Percentiles rank a stretch among this genome's conserved stretches.
phyloP scores from a whole-genome alignment of 35 echinoderm and acorn worm genomes.

The Heliocidaris tuberculata region DNA sequence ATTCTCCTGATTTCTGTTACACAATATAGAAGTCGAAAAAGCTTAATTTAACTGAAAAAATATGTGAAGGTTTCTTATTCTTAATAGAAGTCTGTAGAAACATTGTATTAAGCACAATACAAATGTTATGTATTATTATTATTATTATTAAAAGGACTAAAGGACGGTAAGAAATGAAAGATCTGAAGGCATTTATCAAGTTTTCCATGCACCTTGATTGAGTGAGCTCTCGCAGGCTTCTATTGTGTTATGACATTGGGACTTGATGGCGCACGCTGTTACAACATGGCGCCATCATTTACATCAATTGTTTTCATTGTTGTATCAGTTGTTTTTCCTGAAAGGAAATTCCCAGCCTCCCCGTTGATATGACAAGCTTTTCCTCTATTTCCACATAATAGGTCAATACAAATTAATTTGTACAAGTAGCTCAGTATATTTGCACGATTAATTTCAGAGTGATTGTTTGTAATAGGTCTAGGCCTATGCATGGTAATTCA shows the following conservation, averaged over 20 bases:
- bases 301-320: constrained; percentile 18
- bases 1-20: too few relatives aligned
- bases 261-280: neutral
- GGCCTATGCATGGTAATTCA: too few relatives aligned
- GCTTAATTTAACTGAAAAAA: neutral
- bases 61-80: neutral
- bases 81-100: too few relatives aligned
- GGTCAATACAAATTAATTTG: neutral
- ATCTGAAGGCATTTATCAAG: neutral
- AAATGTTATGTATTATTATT: too few relatives aligned
- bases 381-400: constrained; percentile 6
- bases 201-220: neutral
- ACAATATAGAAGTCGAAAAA: neutral
- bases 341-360: constrained; percentile 9
- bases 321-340: neutral
- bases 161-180: neutral
- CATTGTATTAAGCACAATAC: too few relatives aligned
- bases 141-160: too few relatives aligned
- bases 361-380: neutral
- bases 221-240: neutral
- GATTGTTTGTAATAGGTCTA: too few relatives aligned
- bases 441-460: neutral
- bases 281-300: neutral
- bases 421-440: neutral
- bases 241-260: neutral